Base-by-base conservation (phyloP, 1,140 invertebrate genomes). In the Heliconius hermathena region DNA sequence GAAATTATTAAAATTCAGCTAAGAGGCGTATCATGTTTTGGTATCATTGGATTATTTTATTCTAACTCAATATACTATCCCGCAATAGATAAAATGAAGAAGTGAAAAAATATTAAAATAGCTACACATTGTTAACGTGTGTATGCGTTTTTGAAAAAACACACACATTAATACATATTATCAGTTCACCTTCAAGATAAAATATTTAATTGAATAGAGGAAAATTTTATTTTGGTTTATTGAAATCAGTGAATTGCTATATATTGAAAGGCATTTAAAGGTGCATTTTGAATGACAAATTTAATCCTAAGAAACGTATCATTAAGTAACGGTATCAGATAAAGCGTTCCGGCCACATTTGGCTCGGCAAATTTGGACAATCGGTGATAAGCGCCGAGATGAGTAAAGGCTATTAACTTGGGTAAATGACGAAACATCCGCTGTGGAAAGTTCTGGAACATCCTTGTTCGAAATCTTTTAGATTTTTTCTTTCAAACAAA, bases 351-450 rank as follows among this genome's bases (percentile, higher is more conserved):
- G 78, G 79, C 76, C 78, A 38, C 80, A 83, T 87, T 86, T 85
- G 87, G 84, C 79, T 78, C 33, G 78, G 76, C 85, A 82, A 87
- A 83, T 88, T 88, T 86, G 86, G 88, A 82, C 88, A 88, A 90
- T 82, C 83, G 85, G 86, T 57, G 84, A 89, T 87, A 88, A 81
- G 77, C 29, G 80, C 85, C 29, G 82, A 87, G 86, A 87, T 89
- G 87, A 88, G 86, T 85, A 88, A 82, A 81, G 71, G 79, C 76
- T 66, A 78, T 74, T 78, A 49, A 36, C 71, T 71, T 52, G 8
- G 33, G 41, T 52, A 16, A 29, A 41, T 77, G 77, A 79, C 78
- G 70, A 70, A 74, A 81, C 81, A 76, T 81, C 74, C 76, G 71
- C 49, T 36, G 73, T 81, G 72, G 36, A 41, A 66, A 38, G 20